Evolutionary conservation across 2,888 invertebrate species (phyloP).

Genomic region (Sphinx pinastri): DNA sequence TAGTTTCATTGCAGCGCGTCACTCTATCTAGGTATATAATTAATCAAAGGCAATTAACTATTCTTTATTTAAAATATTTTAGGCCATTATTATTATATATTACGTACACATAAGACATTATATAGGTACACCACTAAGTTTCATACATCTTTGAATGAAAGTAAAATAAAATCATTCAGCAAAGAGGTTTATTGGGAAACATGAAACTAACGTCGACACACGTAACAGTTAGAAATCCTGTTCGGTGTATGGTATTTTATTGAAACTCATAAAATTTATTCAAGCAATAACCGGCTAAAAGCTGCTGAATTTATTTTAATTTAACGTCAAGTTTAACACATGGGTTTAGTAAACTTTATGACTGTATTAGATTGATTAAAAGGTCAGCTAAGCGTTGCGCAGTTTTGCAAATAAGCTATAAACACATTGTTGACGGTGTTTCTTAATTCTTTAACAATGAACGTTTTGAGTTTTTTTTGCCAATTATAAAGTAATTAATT

Average conservation of each 20-base stretch:
- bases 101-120: no score
- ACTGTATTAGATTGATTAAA: conserved; percentile 29
- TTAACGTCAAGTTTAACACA: conserved; percentile 25
- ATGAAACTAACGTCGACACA: conserved; percentile 18
- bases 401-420: conserved; percentile 31
- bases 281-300: conserved; percentile 36
- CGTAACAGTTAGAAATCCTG: conserved; percentile 54
- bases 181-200: conserved; percentile 60
- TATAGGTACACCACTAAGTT: no score
- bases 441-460: conserved; percentile 25
- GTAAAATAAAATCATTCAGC: conserved; percentile 36
- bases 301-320: conserved; percentile 39
- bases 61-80: no score
- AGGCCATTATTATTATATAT: no score
- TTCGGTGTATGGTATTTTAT: conserved; percentile 68
- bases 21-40: no score
- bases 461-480: background rate
- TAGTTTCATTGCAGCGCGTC: no score
- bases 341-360: conserved; percentile 26
- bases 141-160: conserved; percentile 42
- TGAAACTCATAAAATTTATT: conserved; percentile 56
- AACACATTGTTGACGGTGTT: conserved; percentile 28
- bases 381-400: conserved; percentile 31
- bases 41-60: no score
- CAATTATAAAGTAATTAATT: conserved; percentile 27